Conservation (phyloP, 2,888 invertebrate genomes). For the Plebejus anna region DNA sequence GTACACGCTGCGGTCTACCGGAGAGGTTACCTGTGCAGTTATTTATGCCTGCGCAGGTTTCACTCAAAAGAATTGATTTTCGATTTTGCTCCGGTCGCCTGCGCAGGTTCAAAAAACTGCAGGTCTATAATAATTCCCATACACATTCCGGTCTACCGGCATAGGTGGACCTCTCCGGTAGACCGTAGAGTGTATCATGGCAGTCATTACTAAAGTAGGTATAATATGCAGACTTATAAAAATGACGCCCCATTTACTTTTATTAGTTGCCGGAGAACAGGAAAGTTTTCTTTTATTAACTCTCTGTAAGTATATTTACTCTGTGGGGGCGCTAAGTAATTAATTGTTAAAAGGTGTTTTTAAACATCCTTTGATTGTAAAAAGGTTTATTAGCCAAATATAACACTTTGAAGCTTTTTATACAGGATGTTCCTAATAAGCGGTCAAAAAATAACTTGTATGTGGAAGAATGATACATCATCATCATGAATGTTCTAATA, state of each 20-base stretch:
- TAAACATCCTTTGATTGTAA: not conserved
- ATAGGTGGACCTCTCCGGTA: no score
- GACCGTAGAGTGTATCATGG: no score
- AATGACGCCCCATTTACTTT: not conserved
- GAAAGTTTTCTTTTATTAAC: not conserved
- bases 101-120: no score
- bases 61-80: no score
- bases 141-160: no score
- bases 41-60: no score
- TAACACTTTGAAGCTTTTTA: not conserved
- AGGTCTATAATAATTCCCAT: no score
- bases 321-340: not conserved
- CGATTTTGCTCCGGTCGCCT: no score
- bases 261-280: not conserved
- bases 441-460: not conserved
- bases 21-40: no score
- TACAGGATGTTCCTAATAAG: not conserved
- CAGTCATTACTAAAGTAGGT: not conserved
- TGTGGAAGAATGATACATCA: not conserved
- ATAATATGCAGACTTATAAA: not conserved
- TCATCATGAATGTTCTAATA: not conserved
- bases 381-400: not conserved
- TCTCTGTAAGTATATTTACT: not conserved
- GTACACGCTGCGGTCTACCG: no score
- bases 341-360: not conserved